Base-by-base conservation (phyloP, 2,888 invertebrate genomes). In the Rapana venosa region DNA sequence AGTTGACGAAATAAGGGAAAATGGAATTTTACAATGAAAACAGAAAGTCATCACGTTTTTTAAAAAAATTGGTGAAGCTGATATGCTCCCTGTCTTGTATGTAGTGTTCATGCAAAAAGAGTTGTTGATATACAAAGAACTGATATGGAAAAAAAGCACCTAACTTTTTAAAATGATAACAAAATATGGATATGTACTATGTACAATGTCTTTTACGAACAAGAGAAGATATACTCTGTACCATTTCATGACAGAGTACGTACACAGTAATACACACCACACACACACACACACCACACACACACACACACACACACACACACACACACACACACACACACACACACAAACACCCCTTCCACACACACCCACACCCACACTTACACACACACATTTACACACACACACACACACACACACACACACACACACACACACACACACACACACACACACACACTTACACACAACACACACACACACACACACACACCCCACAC, bases 361-460 rank as follows among this genome's bases (percentile, higher is more conserved):
- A 61, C 66, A 84, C 58, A 84, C 58, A 84, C 58, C 56, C 84
- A 84, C 58, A 84, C 30, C 11, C 58, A 58, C 58, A 58, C 58
- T 8, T 15, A 79, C 79, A 79, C 79, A 79, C 79, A 79, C 79
- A 79, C 79, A 79, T 35, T 32, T 35, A 79, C 79, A 35, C 79
- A 79, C 79, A 79, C 79, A 32, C 79, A 79, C 79, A 79, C 79
- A 32, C 79, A 79, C 79, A 79, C 79, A 79, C 79, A 79, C 79
- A 79, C 79, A 79, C 79, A 79, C 79, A 32, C 79, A 79, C 79
- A 32, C 77, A 77, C n/a, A 77, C 77, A 77, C 77, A 30, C 77
- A 30, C 77, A 30, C 30, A 77, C 30, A 17, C 79, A 81, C 36
- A 20, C 81, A 36, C 36, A 26, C 56, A 56, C 56, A 56, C 83